Percentiles rank a stretch among this genome's conserved stretches.
Conservation (phyloP, 2,113 vertebrate genomes). For the Pseudorasbora parva region DNA sequence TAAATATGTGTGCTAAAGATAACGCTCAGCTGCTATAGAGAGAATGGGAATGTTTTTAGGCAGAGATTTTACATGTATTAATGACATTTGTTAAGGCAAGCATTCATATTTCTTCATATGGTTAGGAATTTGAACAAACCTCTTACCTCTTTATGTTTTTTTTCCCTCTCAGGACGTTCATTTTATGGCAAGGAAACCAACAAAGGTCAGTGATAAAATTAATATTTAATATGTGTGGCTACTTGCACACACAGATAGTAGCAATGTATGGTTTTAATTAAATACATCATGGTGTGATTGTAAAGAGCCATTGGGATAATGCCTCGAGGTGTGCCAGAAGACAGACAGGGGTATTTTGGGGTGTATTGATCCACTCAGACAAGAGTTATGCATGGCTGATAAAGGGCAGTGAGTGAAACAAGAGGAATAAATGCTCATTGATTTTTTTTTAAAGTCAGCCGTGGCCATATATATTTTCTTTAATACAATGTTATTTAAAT, state of each 20-base stretch:
- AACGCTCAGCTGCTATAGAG: conserved; percentile 60
- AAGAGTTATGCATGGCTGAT: conserved; percentile 16
- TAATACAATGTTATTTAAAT: neutral
- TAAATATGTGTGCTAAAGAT: conserved; percentile 79
- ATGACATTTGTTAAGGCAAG: neutral
- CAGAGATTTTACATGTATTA: conserved; percentile 56
- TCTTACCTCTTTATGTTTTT: neutral
- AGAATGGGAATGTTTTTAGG: conserved; percentile 41
- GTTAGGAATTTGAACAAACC: neutral
- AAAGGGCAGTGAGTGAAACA: neutral
- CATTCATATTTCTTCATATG: neutral
- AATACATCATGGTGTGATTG: neutral
- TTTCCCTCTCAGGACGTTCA: neutral
- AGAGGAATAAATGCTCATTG: neutral
- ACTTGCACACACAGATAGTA: conserved; percentile 9
- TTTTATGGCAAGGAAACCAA: conserved; percentile 38
- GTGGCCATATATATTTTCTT: neutral
- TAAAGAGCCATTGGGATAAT: conserved; percentile 8
- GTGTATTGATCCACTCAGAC: conserved; percentile 20
- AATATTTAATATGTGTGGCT: conserved; percentile 68
- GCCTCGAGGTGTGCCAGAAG: conserved; percentile 34
- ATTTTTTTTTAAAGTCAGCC: neutral
- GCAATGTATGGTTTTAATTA: conserved; percentile 60
- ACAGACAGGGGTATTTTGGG: conserved; percentile 10
- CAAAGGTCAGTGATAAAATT: conserved; percentile 65